These are phyloP conservation scores for Notodonta ziczac DNA, from an alignment of 2,888 invertebrate genomes.

Conservation along the genomic window DNA sequence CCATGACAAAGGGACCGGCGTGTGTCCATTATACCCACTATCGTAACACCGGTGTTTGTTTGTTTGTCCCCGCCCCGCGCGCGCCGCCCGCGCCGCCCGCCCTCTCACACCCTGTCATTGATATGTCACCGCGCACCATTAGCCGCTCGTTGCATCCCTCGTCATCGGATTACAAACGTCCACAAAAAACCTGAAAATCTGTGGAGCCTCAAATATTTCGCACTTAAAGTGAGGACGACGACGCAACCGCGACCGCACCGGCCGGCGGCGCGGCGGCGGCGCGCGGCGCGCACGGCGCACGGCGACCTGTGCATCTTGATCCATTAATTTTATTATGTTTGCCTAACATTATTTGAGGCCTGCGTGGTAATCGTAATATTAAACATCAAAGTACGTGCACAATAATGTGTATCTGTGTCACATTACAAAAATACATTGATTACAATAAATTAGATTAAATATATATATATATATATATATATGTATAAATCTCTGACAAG, in stretches of 20 bases:
- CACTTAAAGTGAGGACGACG: constrained; percentile 41
- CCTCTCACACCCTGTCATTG: constrained; percentile 28
- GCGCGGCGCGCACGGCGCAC: constrained; percentile 20
- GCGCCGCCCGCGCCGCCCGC: constrained; percentile 8
- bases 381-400: too few species aligned
- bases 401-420: too few species aligned
- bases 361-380: not conserved
- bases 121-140: constrained; percentile 50
- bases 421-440: too few species aligned
- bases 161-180: constrained; percentile 47
- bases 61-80: constrained; percentile 18
- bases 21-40: constrained; percentile 22
- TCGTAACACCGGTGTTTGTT: constrained; percentile 26
- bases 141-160: constrained; percentile 41
- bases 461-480: too few species aligned
- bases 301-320: constrained; percentile 38
- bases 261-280: constrained; percentile 15
- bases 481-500: too few species aligned
- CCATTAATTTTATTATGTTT: constrained; percentile 7
- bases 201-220: constrained; percentile 51
- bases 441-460: too few species aligned
- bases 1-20: constrained; percentile 9
- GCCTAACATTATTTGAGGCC: not conserved
- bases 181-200: constrained; percentile 40
- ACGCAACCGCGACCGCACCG: constrained; percentile 2